Conservation (phyloP, 2,113 vertebrate genomes). For the Rhegmatorhina hoffmannsi region DNA sequence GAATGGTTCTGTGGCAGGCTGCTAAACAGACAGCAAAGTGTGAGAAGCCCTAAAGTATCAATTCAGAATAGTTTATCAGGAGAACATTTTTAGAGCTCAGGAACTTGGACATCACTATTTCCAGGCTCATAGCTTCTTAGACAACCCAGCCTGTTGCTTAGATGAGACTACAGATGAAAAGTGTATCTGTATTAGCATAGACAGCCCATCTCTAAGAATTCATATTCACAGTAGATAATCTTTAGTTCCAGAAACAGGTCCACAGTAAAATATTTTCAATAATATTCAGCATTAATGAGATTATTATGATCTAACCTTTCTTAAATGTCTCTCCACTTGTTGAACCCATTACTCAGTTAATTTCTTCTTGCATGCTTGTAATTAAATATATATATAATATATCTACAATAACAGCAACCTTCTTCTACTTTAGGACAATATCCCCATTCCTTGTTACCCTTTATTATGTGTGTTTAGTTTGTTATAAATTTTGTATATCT, state of each 20-base stretch:
- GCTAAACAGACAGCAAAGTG: background rate
- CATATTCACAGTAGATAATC: background rate
- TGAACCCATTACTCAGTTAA: slow-evolving; percentile 54
- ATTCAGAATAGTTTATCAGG: background rate
- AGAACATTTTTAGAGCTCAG: background rate
- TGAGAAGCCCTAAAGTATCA: background rate
- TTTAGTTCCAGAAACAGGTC: background rate
- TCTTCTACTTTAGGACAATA: slow-evolving; percentile 36
- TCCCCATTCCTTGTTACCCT: background rate
- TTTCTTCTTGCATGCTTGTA: slow-evolving; percentile 58
- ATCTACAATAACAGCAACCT: slow-evolving; percentile 23
- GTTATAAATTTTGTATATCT: background rate
- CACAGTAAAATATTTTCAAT: background rate
- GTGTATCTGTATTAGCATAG: background rate
- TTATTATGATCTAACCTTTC: background rate
- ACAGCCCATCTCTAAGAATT: background rate
- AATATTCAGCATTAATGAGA: background rate
- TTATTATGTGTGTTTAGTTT: slow-evolving; percentile 12
- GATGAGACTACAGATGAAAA: slow-evolving; percentile 1
- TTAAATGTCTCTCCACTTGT: slow-evolving; percentile 22
- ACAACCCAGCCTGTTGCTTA: background rate
- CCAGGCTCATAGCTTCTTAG: background rate
- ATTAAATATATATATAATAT: slow-evolving; percentile 30
- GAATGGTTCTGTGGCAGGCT: background rate
- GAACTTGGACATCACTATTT: background rate